A percentile compares a stretch with the other conserved stretches of the same genome.
These are phyloP conservation scores for Phytoseiulus persimilis DNA, from an alignment of 2,888 invertebrate species.

Conservation along the genomic window DNA sequence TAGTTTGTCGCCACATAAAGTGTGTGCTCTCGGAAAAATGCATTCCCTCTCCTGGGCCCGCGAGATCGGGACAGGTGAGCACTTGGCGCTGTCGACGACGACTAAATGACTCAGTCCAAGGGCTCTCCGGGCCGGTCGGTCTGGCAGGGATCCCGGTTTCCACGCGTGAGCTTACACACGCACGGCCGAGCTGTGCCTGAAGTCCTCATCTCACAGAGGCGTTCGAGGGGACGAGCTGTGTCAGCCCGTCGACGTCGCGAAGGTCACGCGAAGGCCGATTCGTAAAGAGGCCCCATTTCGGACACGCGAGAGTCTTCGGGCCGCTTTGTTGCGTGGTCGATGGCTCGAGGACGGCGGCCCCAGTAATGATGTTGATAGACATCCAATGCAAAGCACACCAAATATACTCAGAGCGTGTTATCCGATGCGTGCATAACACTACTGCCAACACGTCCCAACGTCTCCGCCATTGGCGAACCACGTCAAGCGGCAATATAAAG, in stretches of 20 bases:
- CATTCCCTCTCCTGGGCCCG: not conserved
- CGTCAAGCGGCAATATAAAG: conserved; percentile 28
- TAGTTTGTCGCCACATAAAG: not conserved
- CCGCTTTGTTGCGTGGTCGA: not conserved
- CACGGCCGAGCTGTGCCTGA: not conserved
- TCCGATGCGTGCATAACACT: conserved; percentile 32
- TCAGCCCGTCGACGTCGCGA: not conserved
- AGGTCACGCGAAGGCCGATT: not conserved
- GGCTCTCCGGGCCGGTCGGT: not conserved
- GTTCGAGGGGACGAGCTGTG: not conserved
- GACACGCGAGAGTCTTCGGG: not conserved
- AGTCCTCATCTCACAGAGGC: not conserved
- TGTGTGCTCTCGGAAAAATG: not conserved
- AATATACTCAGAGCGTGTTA: conserved; percentile 25
- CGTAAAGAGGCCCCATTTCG: not conserved
- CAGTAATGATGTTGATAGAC: conserved; percentile 23
- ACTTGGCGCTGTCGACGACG: not conserved
- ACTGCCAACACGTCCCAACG: not conserved
- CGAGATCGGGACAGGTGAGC: not conserved
- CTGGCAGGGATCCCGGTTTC: not conserved
- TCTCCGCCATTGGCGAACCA: not conserved
- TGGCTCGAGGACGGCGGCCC: not conserved
- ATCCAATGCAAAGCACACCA: conserved; percentile 39
- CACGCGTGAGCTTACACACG: not conserved
- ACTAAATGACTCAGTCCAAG: not conserved